Evolutionary conservation across 2,113 vertebrate species (phyloP), one percentile per base, ranked within the genome.

Genomic region (Excalfactoria chinensis): DNA sequence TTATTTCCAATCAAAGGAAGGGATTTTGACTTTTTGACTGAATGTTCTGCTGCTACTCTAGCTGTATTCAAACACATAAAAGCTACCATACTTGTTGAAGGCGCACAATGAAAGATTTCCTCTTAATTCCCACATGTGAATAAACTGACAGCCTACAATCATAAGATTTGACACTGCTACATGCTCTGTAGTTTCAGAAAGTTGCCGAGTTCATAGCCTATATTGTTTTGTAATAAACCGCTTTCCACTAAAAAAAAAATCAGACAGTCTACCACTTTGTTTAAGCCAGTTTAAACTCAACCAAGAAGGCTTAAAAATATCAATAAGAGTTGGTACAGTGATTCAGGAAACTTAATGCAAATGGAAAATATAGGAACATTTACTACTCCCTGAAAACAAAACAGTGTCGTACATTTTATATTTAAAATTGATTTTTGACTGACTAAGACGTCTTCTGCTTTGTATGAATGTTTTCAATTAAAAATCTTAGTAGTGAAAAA

Each of bases 1-100:
- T 41, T 85, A 76, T 79, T 95, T 78, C 79, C 62, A 82, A 76
- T 72, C 71, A 90, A 53, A 93, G 56, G n/a, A 93, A 89, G 21
- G 13, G 68, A 85, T 73, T 79, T 79, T 10, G 44, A 58, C 89
- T 94, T 93, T 86, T 66, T 89, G 56, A 35, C 74, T 84, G 56
- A 86, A 84, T 20, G 79, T 23, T 60, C 63, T 35, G 44, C 41
- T 76, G 58, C 23, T 84, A 56, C 34, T 80, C 58, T 80, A 74
- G 48, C n/a, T 86, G 48, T 64, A 94, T 56, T 86, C 56, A 85
- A 92, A 93, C 58, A 88, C 95, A 77, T 80, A 69, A 25, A 94
- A 93, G 70, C 72, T 72, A 88, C 48, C 21, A 71, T 77, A 66
- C 18, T 63, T 74, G 72, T 7, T 80, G 51, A 93, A 82, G 22